Conservation (phyloP, 2,797 vertebrate species). For the Enteromius argenteus region DNA sequence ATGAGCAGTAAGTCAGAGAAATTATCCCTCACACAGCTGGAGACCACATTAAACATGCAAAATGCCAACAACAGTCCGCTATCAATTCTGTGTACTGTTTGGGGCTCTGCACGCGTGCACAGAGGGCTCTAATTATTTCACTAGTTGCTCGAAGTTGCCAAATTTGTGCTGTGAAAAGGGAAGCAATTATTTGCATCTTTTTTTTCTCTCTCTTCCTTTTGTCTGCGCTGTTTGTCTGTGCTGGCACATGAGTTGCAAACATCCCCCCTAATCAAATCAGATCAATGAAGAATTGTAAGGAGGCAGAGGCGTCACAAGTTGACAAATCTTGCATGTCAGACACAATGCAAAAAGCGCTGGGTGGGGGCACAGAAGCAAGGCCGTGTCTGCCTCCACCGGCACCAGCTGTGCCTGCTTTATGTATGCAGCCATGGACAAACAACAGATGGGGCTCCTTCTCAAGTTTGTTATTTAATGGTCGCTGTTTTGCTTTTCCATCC, state of each 20-base stretch:
- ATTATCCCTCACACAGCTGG: slow-evolving; percentile 39
- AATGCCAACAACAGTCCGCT: slow-evolving; percentile 39
- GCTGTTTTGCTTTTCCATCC: slow-evolving; percentile 52
- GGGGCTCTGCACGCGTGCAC: slow-evolving; percentile 10
- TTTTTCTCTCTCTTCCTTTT: slow-evolving; percentile 9
- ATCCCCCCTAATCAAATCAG: slow-evolving; percentile 45
- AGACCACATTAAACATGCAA: slow-evolving; percentile 39
- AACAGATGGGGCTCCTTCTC: slow-evolving; percentile 66
- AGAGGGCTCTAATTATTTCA: slow-evolving; percentile 30
- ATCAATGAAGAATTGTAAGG: slow-evolving; percentile 39
- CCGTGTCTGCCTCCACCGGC: slow-evolving; percentile 51
- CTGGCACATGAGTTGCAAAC: slow-evolving; percentile 30
- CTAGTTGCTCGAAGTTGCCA: slow-evolving; percentile 38
- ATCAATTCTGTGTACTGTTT: slow-evolving; percentile 40
- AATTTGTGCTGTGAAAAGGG: slow-evolving; percentile 21
- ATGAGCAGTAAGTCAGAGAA: slow-evolving; percentile 38
- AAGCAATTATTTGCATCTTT: slow-evolving; percentile 43
- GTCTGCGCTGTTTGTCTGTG: neutral
- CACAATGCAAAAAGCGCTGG: slow-evolving; percentile 31
- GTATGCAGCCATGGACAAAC: slow-evolving; percentile 61
- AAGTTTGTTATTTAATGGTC: slow-evolving; percentile 65
- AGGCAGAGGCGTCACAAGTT: slow-evolving; percentile 18
- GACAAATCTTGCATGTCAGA: slow-evolving; percentile 49
- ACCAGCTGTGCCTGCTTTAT: slow-evolving; percentile 66
- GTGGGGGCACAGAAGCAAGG: slow-evolving; percentile 34